Conservation (phyloP, 2,797 vertebrate genomes). For the Halcyon chelicuti region DNA sequence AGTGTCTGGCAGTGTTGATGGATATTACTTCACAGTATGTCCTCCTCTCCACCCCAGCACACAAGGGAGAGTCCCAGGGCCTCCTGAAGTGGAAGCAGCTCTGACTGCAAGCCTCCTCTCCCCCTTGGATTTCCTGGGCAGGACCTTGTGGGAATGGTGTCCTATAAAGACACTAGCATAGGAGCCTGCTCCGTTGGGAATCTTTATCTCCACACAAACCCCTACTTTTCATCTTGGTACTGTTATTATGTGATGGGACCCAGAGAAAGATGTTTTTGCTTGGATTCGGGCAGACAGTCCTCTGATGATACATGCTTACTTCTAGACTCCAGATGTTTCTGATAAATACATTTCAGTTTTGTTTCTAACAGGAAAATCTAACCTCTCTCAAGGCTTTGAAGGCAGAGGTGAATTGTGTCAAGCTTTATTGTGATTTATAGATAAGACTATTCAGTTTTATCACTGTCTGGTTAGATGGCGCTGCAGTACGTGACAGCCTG, state of each 20-base stretch:
- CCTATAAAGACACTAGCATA: neutral
- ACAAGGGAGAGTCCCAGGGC: fast-evolving
- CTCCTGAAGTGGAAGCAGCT: neutral
- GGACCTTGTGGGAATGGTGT: fast-evolving
- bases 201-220: fast-evolving
- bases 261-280: neutral
- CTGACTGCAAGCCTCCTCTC: fast-evolving
- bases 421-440: slow-evolving; percentile 46
- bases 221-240: neutral
- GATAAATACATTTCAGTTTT: slow-evolving; percentile 3
- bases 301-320: neutral
- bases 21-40: neutral
- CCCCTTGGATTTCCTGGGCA: neutral
- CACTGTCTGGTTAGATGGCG: slow-evolving; percentile 2
- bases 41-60: neutral
- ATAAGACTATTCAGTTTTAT: slow-evolving; percentile 9
- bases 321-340: neutral
- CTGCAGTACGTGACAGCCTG: neutral
- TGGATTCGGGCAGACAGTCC: neutral
- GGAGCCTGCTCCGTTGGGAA: neutral
- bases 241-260: neutral
- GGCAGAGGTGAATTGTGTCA: slow-evolving; percentile 30
- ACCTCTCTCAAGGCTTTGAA: neutral
- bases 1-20: too few species aligned
- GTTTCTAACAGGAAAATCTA: slow-evolving; percentile 26